These are phyloP conservation scores for Ashinkailepas kermadecensis DNA, from an alignment of 2,888 invertebrate species.

Conservation along the genomic window DNA sequence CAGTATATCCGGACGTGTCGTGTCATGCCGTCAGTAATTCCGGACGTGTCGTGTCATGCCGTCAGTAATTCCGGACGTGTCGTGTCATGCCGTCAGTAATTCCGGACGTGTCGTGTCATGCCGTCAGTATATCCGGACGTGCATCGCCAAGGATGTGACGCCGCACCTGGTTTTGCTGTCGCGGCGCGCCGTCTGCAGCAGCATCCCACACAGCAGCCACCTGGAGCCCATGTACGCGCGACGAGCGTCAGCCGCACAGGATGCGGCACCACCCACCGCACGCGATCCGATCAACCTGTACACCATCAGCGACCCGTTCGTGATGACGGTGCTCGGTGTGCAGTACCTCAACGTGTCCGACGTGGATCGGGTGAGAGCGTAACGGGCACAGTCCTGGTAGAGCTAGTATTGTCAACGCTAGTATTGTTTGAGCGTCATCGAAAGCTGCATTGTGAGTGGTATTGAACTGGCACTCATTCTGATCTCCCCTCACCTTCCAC, in stretches of 20 bases:
- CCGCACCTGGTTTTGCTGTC: slow-evolving; percentile 47
- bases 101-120: slow-evolving; percentile 28
- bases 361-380: slow-evolving; percentile 41
- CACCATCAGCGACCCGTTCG: slow-evolving; percentile 40
- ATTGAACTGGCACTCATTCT: too few species aligned
- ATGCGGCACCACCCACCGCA: not conserved
- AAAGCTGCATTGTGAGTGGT: too few species aligned
- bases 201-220: slow-evolving; percentile 42
- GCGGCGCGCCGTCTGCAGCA: slow-evolving; percentile 42
- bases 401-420: too few species aligned
- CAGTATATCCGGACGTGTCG: too few species aligned
- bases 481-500: too few species aligned
- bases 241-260: slow-evolving; percentile 28
- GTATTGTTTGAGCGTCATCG: too few species aligned
- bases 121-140: slow-evolving; percentile 45
- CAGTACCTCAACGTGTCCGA: slow-evolving; percentile 49
- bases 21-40: too few species aligned
- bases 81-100: too few species aligned
- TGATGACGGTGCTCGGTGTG: slow-evolving; percentile 45
- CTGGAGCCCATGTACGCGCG: slow-evolving; percentile 43
- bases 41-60: too few species aligned
- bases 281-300: slow-evolving; percentile 6
- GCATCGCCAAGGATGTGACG: slow-evolving; percentile 42
- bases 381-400: too few species aligned
- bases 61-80: too few species aligned